phyloP scores from a whole-genome alignment of 1,140 invertebrate species.

The Paracyclopina nana region DNA sequence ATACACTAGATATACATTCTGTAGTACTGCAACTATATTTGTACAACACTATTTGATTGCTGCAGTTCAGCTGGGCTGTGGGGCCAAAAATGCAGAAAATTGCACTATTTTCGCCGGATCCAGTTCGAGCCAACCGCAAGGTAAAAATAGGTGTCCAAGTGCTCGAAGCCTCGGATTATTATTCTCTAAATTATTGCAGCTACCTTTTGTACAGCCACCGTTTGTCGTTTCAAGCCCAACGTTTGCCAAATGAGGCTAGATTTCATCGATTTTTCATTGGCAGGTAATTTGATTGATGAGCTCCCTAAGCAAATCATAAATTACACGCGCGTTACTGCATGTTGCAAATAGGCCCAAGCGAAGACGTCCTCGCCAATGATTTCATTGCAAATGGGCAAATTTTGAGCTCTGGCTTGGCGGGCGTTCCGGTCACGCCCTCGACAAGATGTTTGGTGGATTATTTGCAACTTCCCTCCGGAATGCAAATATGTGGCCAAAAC shows the following conservation, averaged over 20 bases:
- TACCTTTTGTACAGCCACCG: background rate
- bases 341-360: background rate
- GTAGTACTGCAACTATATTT: background rate
- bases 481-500: constrained; percentile 4
- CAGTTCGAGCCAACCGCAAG: too few species aligned
- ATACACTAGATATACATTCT: background rate
- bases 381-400: background rate
- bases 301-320: too few species aligned
- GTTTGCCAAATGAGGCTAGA: constrained; percentile 10
- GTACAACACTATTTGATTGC: background rate
- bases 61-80: background rate
- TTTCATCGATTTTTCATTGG: background rate
- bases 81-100: background rate
- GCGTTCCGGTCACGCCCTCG: background rate
- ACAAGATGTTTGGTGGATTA: background rate
- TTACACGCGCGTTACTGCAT: background rate
- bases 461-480: background rate
- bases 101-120: background rate
- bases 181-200: background rate
- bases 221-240: constrained; percentile 2
- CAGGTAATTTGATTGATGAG: too few species aligned
- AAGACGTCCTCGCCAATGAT: background rate
- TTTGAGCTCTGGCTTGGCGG: background rate
- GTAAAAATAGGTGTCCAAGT: too few species aligned
- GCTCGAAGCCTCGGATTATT: too few species aligned